phyloP scores from a whole-genome alignment of 2,797 vertebrate species.

The Triplophysa yarkandensis region DNA sequence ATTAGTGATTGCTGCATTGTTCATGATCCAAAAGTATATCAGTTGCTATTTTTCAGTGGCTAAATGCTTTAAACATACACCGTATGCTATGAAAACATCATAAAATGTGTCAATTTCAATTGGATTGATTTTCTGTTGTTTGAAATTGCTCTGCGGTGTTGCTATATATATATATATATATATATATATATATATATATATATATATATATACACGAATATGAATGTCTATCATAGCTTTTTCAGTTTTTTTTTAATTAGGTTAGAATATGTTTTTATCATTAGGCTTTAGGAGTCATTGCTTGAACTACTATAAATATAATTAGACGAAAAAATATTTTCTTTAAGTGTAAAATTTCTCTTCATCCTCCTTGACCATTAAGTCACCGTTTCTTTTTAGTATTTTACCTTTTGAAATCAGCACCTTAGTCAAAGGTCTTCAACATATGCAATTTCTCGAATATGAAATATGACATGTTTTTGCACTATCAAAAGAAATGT shows the following conservation, averaged over 20 bases:
- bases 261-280: constrained; percentile 25
- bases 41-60: constrained; percentile 1
- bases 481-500: constrained; percentile 70
- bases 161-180: constrained; percentile 24
- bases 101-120: constrained; percentile 25
- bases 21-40: constrained; percentile 32
- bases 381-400: constrained; percentile 56
- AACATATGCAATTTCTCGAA: constrained; percentile 68
- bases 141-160: constrained; percentile 1
- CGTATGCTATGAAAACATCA: constrained; percentile 4
- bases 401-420: constrained; percentile 69
- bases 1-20: constrained; percentile 13
- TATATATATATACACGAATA: constrained; percentile 27
- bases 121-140: constrained; percentile 13
- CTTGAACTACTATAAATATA: constrained; percentile 25
- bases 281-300: constrained; percentile 7
- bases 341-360: constrained; percentile 5
- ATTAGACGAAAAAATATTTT: constrained; percentile 8
- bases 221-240: constrained; percentile 25
- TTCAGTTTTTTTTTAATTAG: constrained; percentile 1
- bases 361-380: constrained; percentile 45
- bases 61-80: not conserved
- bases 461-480: constrained; percentile 68
- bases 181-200: constrained; percentile 25
- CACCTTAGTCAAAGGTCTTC: constrained; percentile 77